A percentile compares a stretch with the other conserved stretches of the same genome.
These are phyloP conservation scores for Malthinus flaveolus DNA, from an alignment of 2,888 invertebrate species.

Conservation along the genomic window DNA sequence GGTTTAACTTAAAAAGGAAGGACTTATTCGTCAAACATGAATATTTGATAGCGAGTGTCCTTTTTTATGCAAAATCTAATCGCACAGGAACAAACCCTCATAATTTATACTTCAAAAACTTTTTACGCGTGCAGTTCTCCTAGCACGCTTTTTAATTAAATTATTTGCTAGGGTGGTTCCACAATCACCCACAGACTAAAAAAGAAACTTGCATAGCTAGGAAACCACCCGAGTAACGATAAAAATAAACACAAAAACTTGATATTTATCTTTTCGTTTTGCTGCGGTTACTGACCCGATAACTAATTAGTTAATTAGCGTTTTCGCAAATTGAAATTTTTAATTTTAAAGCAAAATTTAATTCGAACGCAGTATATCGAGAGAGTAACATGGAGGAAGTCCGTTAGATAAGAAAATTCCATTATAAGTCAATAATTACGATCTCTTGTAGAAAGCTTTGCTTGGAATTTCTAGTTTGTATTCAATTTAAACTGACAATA, in stretches of 20 bases:
- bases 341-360: constrained; percentile 8
- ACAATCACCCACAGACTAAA: constrained; percentile 16
- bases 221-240: neutral
- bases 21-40: constrained; percentile 29
- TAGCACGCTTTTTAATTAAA: constrained; percentile 30
- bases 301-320: too few relatives aligned
- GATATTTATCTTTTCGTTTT: too few relatives aligned
- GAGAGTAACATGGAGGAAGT: constrained; percentile 1
- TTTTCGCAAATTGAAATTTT: neutral
- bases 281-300: too few relatives aligned
- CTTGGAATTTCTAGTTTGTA: constrained; percentile 50
- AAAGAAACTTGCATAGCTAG: constrained; percentile 2
- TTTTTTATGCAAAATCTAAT: constrained; percentile 32
- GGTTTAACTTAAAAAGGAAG: constrained; percentile 13
- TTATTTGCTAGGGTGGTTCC: constrained; percentile 21
- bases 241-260: too few relatives aligned
- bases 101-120: constrained; percentile 35
- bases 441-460: constrained; percentile 46
- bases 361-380: constrained; percentile 10
- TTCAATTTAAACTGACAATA: constrained; percentile 50
- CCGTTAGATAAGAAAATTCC: constrained; percentile 39
- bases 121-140: constrained; percentile 21
- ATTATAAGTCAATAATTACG: constrained; percentile 49
- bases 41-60: constrained; percentile 31
- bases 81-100: constrained; percentile 36